phyloP scores from a whole-genome alignment of 1,140 invertebrate genomes.

The Carcinoscorpius rotundicauda region DNA sequence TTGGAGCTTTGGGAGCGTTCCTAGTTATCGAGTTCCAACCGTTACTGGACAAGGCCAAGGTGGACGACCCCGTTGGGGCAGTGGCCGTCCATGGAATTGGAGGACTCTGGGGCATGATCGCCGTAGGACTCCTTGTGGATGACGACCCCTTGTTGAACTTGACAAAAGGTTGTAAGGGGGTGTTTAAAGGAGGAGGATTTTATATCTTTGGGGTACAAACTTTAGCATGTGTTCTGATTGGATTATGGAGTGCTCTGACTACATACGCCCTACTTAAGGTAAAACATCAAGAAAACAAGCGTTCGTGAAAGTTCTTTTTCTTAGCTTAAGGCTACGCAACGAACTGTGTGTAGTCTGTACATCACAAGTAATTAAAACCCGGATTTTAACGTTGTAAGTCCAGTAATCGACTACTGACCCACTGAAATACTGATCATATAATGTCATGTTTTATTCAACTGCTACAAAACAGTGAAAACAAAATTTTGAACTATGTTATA shows the following conservation, averaged over 20 bases:
- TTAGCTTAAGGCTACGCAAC: too few relatives aligned
- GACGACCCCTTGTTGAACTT: conserved; percentile 15
- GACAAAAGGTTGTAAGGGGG: conserved; percentile 35
- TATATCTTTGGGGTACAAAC: conserved; percentile 67
- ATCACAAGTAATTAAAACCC: too few relatives aligned
- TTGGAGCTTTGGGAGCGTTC: conserved; percentile 59
- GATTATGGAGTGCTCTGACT: conserved; percentile 52
- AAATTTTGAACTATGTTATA: too few relatives aligned
- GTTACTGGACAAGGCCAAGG: conserved; percentile 54
- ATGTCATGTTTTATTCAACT: too few relatives aligned
- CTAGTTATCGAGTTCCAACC: conserved; percentile 39
- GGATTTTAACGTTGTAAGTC: too few relatives aligned
- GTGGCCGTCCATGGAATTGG: conserved; percentile 61
- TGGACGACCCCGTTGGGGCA: conserved; percentile 86
- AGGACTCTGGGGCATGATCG: conserved; percentile 56
- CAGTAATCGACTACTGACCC: too few relatives aligned
- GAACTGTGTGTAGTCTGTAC: too few relatives aligned
- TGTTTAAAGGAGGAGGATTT: conserved; percentile 58
- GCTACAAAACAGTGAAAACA: too few relatives aligned
- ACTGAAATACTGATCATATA: too few relatives aligned
- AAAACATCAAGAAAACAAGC: neutral
- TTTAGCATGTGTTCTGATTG: conserved; percentile 52
- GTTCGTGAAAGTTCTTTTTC: too few relatives aligned
- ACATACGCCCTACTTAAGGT: conserved; percentile 50
- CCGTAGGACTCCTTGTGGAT: conserved; percentile 61